A percentile compares a stretch with the other conserved stretches of the same genome.
phyloP scores from a whole-genome alignment of 2,888 invertebrate species.

The Mythimna lalbum region DNA sequence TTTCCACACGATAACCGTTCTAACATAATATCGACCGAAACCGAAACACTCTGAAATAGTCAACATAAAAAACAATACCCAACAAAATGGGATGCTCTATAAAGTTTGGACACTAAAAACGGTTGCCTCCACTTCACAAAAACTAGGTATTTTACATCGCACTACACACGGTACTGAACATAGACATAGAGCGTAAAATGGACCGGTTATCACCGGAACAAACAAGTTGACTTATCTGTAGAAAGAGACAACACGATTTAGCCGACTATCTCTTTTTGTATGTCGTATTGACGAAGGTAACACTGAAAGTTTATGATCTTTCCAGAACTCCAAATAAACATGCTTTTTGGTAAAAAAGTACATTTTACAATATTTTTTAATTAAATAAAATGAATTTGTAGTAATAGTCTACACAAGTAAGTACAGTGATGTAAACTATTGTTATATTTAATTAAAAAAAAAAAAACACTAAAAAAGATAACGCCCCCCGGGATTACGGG shows the following conservation, averaged over 20 bases:
- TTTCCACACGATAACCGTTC: conserved; percentile 1
- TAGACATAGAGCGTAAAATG: background rate
- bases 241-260: background rate
- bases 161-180: conserved; percentile 12
- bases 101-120: conserved; percentile 43
- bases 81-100: conserved; percentile 44
- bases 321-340: too few species aligned
- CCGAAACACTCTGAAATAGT: conserved; percentile 14
- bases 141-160: conserved; percentile 58
- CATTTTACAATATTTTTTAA: too few species aligned
- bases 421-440: too few species aligned
- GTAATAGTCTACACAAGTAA: too few species aligned
- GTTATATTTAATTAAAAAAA: too few species aligned
- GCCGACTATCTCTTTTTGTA: background rate
- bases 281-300: background rate
- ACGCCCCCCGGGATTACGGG: too few species aligned
- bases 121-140: conserved; percentile 36
- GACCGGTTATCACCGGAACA: background rate
- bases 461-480: too few species aligned
- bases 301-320: too few species aligned
- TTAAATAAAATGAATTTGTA: too few species aligned
- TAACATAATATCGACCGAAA: conserved; percentile 14
- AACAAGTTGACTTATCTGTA: background rate
- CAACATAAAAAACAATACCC: conserved; percentile 45
- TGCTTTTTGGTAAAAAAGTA: too few species aligned